Percentiles rank a stretch among this genome's conserved stretches.
These are phyloP conservation scores for Tiphia femorata DNA, from an alignment of 2,888 invertebrate genomes.

Conservation along the genomic window DNA sequence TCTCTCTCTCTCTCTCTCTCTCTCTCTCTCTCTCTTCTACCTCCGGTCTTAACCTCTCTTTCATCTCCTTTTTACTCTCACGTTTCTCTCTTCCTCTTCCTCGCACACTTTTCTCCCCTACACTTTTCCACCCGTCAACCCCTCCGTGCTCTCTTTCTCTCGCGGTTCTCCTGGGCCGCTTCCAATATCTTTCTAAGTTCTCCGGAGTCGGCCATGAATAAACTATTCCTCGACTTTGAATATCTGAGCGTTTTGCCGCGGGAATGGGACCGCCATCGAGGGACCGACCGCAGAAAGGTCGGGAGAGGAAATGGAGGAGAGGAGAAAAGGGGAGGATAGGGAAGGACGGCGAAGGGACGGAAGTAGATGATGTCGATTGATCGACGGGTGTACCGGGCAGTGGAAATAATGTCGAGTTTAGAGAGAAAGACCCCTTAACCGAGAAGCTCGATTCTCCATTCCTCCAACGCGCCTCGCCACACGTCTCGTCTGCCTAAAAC, in stretches of 20 bases:
- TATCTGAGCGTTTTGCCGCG: slow-evolving; percentile 62
- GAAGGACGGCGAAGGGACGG: slow-evolving; percentile 1
- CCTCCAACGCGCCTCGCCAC: no score
- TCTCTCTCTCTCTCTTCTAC: background rate
- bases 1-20: background rate
- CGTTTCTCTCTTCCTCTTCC: slow-evolving; percentile 10
- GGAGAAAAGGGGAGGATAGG: slow-evolving; percentile 14
- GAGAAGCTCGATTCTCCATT: no score
- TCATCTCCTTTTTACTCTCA: background rate
- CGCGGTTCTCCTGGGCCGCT: slow-evolving; percentile 54
- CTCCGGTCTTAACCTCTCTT: slow-evolving; percentile 18
- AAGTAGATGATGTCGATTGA: slow-evolving; percentile 5
- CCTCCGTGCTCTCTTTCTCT: slow-evolving; percentile 20
- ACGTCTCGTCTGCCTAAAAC: no score
- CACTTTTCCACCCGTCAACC: slow-evolving; percentile 33
- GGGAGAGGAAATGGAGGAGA: slow-evolving; percentile 15
- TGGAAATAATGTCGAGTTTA: no score
- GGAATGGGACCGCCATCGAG: slow-evolving; percentile 56
- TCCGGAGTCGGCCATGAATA: slow-evolving; percentile 67
- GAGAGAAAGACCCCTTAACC: no score
- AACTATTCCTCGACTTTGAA: slow-evolving; percentile 69
- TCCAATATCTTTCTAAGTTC: slow-evolving; percentile 68
- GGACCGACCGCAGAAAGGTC: slow-evolving; percentile 51
- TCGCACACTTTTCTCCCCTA: slow-evolving; percentile 19
- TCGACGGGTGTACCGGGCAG: background rate